These are phyloP conservation scores for Solen grandis DNA, from an alignment of 1,140 invertebrate genomes.

Conservation along the genomic window DNA sequence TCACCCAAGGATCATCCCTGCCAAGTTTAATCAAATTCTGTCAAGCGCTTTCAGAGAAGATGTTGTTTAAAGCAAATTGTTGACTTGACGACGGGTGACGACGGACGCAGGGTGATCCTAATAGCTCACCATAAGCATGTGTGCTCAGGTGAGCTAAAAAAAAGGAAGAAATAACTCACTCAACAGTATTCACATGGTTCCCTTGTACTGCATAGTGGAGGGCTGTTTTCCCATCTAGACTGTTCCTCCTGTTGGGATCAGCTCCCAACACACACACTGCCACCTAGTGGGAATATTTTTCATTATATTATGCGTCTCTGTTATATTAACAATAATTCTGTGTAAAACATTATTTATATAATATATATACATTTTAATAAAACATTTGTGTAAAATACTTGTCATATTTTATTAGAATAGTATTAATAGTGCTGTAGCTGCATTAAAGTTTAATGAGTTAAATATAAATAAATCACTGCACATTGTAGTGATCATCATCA, in stretches of 20 bases:
- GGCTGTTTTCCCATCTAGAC: conserved; percentile 66
- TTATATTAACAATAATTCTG: neutral
- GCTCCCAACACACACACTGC: conserved; percentile 76
- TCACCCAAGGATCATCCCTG: too few species aligned
- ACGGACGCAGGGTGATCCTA: too few species aligned
- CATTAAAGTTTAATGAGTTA: too few species aligned
- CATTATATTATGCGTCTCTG: neutral
- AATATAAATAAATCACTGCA: neutral
- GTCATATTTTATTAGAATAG: neutral
- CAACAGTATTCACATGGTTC: conserved; percentile 73
- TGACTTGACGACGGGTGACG: too few species aligned
- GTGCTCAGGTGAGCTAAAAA: too few species aligned
- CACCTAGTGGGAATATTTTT: conserved; percentile 59
- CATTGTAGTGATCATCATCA: neutral
- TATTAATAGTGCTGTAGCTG: too few species aligned
- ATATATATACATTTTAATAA: neutral
- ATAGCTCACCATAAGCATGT: too few species aligned
- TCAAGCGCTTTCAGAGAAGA: too few species aligned
- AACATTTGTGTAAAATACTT: neutral
- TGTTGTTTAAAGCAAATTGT: too few species aligned
- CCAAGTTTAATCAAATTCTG: too few species aligned
- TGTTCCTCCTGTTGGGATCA: conserved; percentile 73
- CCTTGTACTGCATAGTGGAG: conserved; percentile 74
- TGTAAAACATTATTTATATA: neutral
- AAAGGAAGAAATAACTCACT: conserved; percentile 64